These are phyloP conservation scores for Tribolium freemani DNA, from an alignment of 2,888 invertebrate species.

Conservation along the genomic window DNA sequence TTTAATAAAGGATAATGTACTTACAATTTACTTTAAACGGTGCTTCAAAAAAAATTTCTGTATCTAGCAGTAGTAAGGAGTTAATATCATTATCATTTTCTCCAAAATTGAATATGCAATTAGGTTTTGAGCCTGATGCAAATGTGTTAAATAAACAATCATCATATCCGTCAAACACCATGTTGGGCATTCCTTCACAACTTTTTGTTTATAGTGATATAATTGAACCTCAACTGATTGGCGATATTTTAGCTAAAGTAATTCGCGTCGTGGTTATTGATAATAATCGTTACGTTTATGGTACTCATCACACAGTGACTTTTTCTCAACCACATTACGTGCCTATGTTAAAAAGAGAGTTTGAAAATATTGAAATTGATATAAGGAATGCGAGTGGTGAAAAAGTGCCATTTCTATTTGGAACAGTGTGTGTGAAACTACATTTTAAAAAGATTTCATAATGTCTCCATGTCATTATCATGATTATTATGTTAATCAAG, in stretches of 20 bases:
- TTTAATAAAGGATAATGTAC: background rate
- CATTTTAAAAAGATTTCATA: constrained; percentile 29
- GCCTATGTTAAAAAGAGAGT: background rate
- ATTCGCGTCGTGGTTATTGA: too few relatives aligned
- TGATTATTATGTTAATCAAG: constrained; percentile 26
- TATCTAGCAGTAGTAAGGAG: constrained; percentile 17
- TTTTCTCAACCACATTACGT: too few relatives aligned
- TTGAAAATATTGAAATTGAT: too few relatives aligned
- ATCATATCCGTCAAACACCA: constrained; percentile 25
- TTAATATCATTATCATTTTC: background rate
- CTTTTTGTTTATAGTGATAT: constrained; percentile 8
- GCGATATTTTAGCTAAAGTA: too few relatives aligned
- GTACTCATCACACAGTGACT: too few relatives aligned
- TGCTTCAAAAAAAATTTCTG: background rate
- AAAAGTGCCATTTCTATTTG: constrained; percentile 41
- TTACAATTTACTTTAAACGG: background rate
- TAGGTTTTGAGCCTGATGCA: constrained; percentile 25
- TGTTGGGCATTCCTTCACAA: constrained; percentile 49
- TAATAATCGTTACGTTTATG: too few relatives aligned
- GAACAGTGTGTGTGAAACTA: constrained; percentile 30
- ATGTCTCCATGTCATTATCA: constrained; percentile 17
- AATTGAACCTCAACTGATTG: constrained; percentile 44
- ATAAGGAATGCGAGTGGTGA: constrained; percentile 30
- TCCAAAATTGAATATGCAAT: constrained; percentile 1
- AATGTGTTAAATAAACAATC: constrained; percentile 23